These are phyloP conservation scores for Augochlora pura DNA, from an alignment of 1,140 invertebrate species.

Conservation along the genomic window DNA sequence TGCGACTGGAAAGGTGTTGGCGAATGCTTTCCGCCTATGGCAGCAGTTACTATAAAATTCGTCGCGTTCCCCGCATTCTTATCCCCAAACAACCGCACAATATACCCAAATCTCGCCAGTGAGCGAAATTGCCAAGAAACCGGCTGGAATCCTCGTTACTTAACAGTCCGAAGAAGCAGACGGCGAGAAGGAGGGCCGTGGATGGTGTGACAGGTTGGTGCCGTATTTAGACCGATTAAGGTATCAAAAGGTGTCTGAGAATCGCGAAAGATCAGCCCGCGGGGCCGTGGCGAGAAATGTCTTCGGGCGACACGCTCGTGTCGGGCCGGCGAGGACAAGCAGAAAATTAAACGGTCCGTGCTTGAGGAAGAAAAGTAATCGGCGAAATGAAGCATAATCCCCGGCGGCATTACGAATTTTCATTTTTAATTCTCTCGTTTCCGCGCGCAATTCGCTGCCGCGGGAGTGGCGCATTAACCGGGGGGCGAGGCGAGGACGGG, in stretches of 20 bases:
- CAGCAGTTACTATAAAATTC: no score
- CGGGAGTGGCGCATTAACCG: slow-evolving; percentile 41
- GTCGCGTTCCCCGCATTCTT: no score
- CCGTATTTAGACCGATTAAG: neutral
- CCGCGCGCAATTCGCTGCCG: slow-evolving; percentile 22
- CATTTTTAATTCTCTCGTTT: slow-evolving; percentile 47
- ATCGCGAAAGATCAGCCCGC: neutral
- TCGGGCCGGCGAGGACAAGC: slow-evolving; percentile 12
- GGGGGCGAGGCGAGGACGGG: no score
- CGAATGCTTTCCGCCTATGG: no score
- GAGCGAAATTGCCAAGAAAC: no score
- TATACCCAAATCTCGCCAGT: no score
- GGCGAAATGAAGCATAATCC: slow-evolving; percentile 44
- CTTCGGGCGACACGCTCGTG: neutral
- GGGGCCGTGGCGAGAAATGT: neutral
- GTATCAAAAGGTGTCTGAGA: neutral
- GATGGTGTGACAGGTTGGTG: neutral
- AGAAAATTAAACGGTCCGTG: slow-evolving; percentile 27
- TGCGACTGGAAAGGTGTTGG: no score
- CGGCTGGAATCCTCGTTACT: no score
- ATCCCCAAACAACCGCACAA: no score
- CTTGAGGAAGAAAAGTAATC: slow-evolving; percentile 27
- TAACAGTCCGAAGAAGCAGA: no score
- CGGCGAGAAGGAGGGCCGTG: neutral
- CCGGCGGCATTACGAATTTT: slow-evolving; percentile 42